Evolutionary conservation across 2,113 vertebrate species (phyloP).

Genomic region (Aspiorhynchus laticeps): DNA sequence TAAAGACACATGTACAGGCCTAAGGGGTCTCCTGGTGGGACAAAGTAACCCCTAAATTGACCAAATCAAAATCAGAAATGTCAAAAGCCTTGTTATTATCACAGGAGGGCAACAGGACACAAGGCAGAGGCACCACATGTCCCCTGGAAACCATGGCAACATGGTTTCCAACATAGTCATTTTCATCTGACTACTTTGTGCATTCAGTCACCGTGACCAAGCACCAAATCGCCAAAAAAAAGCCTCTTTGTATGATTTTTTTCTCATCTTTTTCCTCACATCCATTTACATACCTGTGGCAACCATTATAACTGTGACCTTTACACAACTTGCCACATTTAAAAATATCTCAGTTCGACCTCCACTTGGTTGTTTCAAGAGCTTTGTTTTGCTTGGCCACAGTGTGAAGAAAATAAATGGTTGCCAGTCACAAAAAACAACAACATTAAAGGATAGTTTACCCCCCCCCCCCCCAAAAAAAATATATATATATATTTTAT

Average conservation of each 20-base stretch:
- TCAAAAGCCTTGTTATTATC: conserved; percentile 57
- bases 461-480: too few species aligned
- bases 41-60: conserved; percentile 54
- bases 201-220: conserved; percentile 70
- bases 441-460: not conserved
- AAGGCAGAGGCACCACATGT: conserved; percentile 28
- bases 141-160: conserved; percentile 75
- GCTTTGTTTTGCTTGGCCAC: not conserved
- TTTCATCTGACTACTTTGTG: conserved; percentile 72
- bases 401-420: not conserved
- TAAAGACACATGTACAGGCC: conserved; percentile 39
- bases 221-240: not conserved
- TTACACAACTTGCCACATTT: not conserved
- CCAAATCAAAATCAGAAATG: conserved; percentile 54
- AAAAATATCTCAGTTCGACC: not conserved
- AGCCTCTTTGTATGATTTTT: not conserved
- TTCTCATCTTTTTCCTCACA: not conserved
- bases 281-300: not conserved
- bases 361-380: not conserved
- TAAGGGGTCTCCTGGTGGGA: conserved; percentile 34
- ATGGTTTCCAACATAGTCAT: too few species aligned
- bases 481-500: not conserved
- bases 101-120: conserved; percentile 48
- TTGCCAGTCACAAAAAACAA: not conserved
- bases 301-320: not conserved